A percentile compares a stretch with the other conserved stretches of the same genome.
These are phyloP conservation scores for Clarias gariepinus DNA, from an alignment of 2,113 vertebrate species.

Conservation along the genomic window DNA sequence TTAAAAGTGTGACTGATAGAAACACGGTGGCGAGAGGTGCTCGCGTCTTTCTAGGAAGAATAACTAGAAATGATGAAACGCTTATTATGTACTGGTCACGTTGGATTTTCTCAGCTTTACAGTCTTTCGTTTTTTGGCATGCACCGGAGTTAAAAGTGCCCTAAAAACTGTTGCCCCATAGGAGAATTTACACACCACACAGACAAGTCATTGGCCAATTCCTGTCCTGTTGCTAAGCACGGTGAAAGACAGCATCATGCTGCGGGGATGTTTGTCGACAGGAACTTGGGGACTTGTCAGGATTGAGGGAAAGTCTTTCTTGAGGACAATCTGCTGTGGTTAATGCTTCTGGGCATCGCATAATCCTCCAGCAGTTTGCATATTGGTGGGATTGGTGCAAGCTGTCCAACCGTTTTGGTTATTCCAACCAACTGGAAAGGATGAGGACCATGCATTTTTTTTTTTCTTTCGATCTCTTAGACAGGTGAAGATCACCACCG, in stretches of 20 bases:
- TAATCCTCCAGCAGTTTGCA: no score
- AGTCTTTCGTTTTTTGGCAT: background rate
- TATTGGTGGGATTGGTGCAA: background rate
- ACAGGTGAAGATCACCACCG: background rate
- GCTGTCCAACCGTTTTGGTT: background rate
- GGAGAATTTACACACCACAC: background rate
- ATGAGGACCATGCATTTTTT: background rate
- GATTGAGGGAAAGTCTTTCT: constrained; percentile 1
- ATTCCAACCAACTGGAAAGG: background rate
- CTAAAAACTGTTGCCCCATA: background rate
- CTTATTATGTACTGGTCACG: background rate
- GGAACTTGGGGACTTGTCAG: background rate
- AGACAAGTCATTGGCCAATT: background rate
- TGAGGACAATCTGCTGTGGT: background rate
- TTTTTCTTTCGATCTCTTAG: background rate
- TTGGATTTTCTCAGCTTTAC: background rate
- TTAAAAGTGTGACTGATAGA: constrained; percentile 1
- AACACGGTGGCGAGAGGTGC: background rate
- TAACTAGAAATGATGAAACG: background rate
- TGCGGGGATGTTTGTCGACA: background rate
- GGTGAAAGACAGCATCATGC: background rate
- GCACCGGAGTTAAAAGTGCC: background rate
- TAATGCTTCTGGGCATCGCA: background rate
- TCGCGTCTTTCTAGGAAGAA: background rate
- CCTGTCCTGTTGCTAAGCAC: background rate